A percentile compares a stretch with the other conserved stretches of the same genome.
Conservation (phyloP, 2,797 vertebrate species). For the Lithobates pipiens region DNA sequence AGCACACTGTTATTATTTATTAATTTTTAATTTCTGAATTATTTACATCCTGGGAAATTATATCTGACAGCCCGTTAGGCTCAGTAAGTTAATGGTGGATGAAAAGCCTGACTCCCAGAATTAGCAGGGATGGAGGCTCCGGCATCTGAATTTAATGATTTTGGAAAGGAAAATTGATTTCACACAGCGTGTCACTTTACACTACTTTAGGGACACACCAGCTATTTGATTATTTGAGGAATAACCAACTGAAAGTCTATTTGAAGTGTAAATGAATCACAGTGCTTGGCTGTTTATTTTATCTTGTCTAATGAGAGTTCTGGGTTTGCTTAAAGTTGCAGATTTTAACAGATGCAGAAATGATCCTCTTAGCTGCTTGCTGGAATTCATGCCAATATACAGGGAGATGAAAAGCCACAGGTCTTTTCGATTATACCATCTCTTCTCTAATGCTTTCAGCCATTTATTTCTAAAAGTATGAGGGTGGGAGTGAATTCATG, state of each 20-base stretch:
- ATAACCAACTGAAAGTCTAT: conserved; percentile 81
- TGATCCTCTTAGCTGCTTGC: conserved; percentile 15
- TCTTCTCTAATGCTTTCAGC: conserved; percentile 7
- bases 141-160: conserved; percentile 85
- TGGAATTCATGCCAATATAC: conserved; percentile 34
- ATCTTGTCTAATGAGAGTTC: conserved; percentile 72
- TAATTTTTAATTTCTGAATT: conserved; percentile 99
- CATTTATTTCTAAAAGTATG: conserved; percentile 4
- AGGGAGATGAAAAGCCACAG: conserved; percentile 39
- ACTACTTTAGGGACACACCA: conserved; percentile 84
- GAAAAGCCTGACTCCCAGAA: conserved; percentile 78
- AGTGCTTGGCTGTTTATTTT: conserved; percentile 80
- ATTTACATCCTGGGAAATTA: conserved; percentile 90
- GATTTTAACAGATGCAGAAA: conserved; percentile 73
- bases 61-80: conserved; percentile 84
- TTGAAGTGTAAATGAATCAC: conserved; percentile 85
- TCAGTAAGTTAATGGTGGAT: conserved; percentile 87
- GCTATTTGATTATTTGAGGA: conserved; percentile 85
- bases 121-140: conserved; percentile 78
- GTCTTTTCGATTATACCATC: conserved; percentile 26
- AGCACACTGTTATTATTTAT: conserved; percentile 98
- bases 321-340: conserved; percentile 74
- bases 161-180: conserved; percentile 84
- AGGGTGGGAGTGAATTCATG: conserved; percentile 13
- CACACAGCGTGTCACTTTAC: conserved; percentile 84